These are phyloP conservation scores for Anas flavirostris DNA, from an alignment of 2,797 vertebrate species.

Conservation along the genomic window DNA sequence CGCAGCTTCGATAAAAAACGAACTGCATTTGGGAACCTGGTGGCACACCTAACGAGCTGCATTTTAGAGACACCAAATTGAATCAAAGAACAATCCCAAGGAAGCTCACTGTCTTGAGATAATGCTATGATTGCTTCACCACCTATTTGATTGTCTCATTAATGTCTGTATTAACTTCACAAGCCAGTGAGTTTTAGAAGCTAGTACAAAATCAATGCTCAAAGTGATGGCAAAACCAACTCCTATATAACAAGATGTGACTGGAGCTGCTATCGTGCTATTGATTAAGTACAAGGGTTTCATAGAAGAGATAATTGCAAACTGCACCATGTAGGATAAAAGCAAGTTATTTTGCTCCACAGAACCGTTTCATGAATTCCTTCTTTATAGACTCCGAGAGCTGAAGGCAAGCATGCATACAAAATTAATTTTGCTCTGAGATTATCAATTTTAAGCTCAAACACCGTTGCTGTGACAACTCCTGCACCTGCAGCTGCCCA, in stretches of 20 bases:
- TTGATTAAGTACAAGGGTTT: conserved; percentile 71
- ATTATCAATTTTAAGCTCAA: background rate
- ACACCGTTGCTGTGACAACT: background rate
- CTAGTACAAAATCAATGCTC: conserved; percentile 74
- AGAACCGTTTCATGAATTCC: background rate
- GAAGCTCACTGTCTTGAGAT: conserved; percentile 55
- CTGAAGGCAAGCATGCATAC: background rate
- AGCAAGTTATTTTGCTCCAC: conserved; percentile 40
- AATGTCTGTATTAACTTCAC: conserved; percentile 77
- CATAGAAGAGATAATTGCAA: conserved; percentile 70
- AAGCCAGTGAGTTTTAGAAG: conserved; percentile 44
- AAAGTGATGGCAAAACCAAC: conserved; percentile 53
- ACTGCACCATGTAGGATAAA: background rate
- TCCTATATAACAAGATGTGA: conserved; percentile 32
- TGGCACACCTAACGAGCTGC: background rate
- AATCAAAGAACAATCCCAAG: conserved; percentile 32
- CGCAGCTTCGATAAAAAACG: background rate
- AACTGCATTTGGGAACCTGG: background rate
- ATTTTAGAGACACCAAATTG: background rate
- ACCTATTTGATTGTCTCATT: conserved; percentile 74
- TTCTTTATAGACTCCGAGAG: background rate
- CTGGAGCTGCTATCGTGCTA: conserved; percentile 37
- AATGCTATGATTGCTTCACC: conserved; percentile 67
- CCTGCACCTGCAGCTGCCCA: background rate
- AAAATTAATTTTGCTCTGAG: background rate